These are phyloP conservation scores for Polyploca ridens DNA, from an alignment of 2,888 invertebrate species.

Conservation along the genomic window DNA sequence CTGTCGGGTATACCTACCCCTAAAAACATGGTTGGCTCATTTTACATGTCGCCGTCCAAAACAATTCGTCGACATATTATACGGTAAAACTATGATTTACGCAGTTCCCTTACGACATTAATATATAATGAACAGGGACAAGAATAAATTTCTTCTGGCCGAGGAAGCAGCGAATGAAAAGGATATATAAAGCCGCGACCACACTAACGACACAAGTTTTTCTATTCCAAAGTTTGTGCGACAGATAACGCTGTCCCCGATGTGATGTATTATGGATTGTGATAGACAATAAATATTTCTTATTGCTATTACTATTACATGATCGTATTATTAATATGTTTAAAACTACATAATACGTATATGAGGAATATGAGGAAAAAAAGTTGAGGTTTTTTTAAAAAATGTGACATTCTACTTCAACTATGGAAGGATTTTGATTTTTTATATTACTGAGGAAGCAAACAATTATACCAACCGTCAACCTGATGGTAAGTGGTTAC, in stretches of 20 bases:
- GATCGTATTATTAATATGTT: neutral
- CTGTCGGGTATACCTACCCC: neutral
- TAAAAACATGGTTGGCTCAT: neutral
- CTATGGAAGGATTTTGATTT: too few species aligned
- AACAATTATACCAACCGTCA: too few species aligned
- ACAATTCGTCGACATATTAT: slow-evolving; percentile 2
- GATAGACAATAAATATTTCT: slow-evolving; percentile 21
- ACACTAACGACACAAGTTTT: slow-evolving; percentile 66
- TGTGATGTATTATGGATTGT: slow-evolving; percentile 40
- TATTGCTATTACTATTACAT: slow-evolving; percentile 7
- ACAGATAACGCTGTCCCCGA: slow-evolving; percentile 32
- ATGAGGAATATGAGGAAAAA: too few species aligned
- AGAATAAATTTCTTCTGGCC: neutral
- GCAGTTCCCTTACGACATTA: slow-evolving; percentile 1
- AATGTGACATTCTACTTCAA: too few species aligned
- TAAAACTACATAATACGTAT: too few species aligned
- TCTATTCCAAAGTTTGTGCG: slow-evolving; percentile 58
- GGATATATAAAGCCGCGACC: slow-evolving; percentile 42
- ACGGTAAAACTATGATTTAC: slow-evolving; percentile 2
- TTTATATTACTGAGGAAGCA: too few species aligned
- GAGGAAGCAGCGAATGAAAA: slow-evolving; percentile 9
- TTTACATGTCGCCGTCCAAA: neutral
- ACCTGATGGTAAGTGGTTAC: too few species aligned
- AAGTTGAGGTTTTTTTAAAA: too few species aligned
- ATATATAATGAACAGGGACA: slow-evolving; percentile 7